Evolutionary conservation across 2,888 invertebrate species (phyloP), one percentile per base, ranked within the genome.

Genomic region (Alviniconcha strummeri): DNA sequence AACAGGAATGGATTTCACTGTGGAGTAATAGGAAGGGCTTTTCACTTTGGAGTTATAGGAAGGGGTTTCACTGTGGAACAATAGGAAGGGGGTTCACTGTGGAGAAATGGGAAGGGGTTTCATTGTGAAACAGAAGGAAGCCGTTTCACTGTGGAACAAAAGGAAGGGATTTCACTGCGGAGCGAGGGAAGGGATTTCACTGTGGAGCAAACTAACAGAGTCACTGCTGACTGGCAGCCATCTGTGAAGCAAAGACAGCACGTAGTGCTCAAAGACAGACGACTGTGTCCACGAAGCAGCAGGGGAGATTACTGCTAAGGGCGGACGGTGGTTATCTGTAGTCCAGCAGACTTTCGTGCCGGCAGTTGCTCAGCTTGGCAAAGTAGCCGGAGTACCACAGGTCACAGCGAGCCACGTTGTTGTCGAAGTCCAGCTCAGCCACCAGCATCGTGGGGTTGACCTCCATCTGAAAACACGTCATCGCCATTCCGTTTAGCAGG

Each of bases 391-490:
- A 95, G 89, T 98, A 97, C 79, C 96, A 95, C 80, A 99, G 95
- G 81, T 95, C 95, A 92, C 99, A 99, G 1, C 95, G 94, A 0
- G 97, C 98, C 0, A 97, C 98, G 93, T 99, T 99, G 94, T 99
- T 99, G 90, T 97, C 96, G 92, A 95, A 99, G 79, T 95, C 96
- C 94, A 97, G 96, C 93, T 99, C 98, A 1, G 98, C 96, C n/a
- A 99, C 96, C 92, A 97, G 96, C 91, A 97, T 96, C 92, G 98
- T 97, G 0, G 98, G 98, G 94, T 99, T 99, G 19, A 98, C 96
- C 64, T 97, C 96, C 71, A 98, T 96, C 96, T 95, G 91, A 13
- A 8, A 56, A 60, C 60, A 60, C 60, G 60, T 60, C 13, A 60
- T 11, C 60, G 60, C 13, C 64, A 15, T 64, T 64, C 64, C 15